phyloP scores from a whole-genome alignment of 2,113 vertebrate genomes.

The Australoheros scitulus region DNA sequence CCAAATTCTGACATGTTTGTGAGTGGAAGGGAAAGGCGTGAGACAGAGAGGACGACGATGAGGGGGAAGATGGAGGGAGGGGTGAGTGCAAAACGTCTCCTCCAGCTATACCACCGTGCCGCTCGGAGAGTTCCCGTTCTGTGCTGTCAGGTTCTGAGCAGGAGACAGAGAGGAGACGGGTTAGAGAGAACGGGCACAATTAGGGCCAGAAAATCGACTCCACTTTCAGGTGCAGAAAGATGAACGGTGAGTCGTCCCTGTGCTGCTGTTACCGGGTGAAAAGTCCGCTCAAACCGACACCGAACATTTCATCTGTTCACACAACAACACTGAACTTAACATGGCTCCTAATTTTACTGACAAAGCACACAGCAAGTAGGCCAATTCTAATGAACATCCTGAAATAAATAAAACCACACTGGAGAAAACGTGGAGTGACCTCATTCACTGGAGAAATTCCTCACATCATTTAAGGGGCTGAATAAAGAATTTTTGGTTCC shows the following conservation, averaged over 20 bases:
- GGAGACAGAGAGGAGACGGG: constrained; percentile 24
- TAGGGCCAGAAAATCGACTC: background rate
- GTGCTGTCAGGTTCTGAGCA: constrained; percentile 84
- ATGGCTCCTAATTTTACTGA: background rate
- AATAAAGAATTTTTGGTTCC: too few relatives aligned
- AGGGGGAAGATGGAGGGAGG: background rate
- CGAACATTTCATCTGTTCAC: too few relatives aligned
- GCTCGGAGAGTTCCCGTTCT: constrained; percentile 89
- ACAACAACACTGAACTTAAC: fast-evolving
- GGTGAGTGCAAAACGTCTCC: constrained; percentile 57
- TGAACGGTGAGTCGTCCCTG: background rate
- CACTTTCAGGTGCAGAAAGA: background rate
- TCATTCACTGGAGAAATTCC: background rate
- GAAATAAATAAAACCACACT: background rate
- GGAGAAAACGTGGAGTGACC: background rate
- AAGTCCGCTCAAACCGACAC: background rate
- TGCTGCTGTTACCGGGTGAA: background rate
- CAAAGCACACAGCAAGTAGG: background rate
- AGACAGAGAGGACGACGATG: background rate
- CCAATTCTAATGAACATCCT: background rate
- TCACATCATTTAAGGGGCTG: too few relatives aligned
- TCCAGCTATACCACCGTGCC: constrained; percentile 89
- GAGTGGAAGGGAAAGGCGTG: background rate
- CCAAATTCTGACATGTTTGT: constrained; percentile 7
- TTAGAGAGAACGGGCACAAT: constrained; percentile 6